A percentile compares a stretch with the other conserved stretches of the same genome.
These are phyloP conservation scores for Brotogeris chrysoptera DNA, from an alignment of 2,797 vertebrate species.

Conservation along the genomic window DNA sequence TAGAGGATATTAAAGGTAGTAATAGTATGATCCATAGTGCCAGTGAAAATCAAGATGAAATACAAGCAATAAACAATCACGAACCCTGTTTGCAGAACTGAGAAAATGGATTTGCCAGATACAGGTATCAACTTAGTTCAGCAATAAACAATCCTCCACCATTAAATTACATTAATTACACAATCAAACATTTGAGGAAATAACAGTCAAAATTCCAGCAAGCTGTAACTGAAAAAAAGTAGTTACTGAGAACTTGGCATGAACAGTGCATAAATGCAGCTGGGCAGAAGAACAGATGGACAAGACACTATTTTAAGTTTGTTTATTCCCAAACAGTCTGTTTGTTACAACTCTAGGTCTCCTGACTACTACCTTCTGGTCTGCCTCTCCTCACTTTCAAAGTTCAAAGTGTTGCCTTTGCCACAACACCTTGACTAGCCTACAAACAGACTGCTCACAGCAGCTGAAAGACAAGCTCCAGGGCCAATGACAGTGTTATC, in stretches of 20 bases:
- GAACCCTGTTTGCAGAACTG: neutral
- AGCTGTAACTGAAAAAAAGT: accelerated
- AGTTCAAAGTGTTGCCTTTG: accelerated
- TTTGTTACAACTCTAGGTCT: accelerated
- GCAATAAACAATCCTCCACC: neutral
- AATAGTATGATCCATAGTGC: neutral
- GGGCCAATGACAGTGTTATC: accelerated
- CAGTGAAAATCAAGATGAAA: neutral
- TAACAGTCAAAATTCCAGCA: neutral
- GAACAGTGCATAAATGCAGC: neutral
- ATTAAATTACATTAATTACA: accelerated
- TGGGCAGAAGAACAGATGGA: accelerated
- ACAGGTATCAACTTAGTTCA: neutral
- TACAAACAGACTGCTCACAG: accelerated
- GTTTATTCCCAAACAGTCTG: neutral
- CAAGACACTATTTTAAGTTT: neutral
- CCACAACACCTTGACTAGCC: accelerated
- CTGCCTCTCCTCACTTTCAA: neutral
- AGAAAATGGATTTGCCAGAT: neutral
- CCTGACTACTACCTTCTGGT: neutral
- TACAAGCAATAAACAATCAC: neutral
- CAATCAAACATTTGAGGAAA: neutral
- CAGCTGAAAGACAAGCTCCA: neutral
- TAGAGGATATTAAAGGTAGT: neutral
- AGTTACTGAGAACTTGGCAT: neutral